These are phyloP conservation scores for Orientallactaga sibirica DNA, from an alignment of 2,797 vertebrate genomes.

Conservation along the genomic window DNA sequence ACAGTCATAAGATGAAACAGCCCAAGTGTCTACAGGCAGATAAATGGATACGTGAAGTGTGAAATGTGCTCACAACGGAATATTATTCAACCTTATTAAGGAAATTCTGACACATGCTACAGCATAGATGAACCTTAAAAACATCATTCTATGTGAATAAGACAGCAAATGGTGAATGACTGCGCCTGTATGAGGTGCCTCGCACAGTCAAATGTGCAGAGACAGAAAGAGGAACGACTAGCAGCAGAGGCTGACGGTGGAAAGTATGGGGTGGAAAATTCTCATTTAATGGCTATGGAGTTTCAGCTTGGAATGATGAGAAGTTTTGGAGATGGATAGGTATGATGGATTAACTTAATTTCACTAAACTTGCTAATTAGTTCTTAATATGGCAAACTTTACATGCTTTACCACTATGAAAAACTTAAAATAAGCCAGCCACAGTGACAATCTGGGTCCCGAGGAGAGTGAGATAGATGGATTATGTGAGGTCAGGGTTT, in stretches of 20 bases:
- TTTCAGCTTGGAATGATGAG: background rate
- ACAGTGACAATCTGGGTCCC: background rate
- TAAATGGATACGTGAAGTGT: background rate
- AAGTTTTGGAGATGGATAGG: background rate
- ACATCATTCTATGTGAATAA: background rate
- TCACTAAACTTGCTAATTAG: background rate
- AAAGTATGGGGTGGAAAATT: background rate
- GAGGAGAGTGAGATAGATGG: background rate
- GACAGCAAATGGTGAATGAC: background rate
- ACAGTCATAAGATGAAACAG: conserved; percentile 12
- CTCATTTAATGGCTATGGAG: background rate
- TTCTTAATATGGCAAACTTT: background rate
- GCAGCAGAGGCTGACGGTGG: background rate
- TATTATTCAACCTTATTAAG: background rate
- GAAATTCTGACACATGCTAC: background rate
- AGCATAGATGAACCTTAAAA: background rate
- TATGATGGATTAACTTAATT: background rate
- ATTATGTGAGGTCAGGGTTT: background rate
- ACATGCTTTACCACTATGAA: background rate
- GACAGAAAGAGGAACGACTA: background rate
- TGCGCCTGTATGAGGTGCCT: background rate
- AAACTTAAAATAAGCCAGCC: background rate
- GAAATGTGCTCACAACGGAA: background rate
- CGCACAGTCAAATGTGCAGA: background rate
- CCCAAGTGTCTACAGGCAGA: background rate